A percentile compares a stretch with the other conserved stretches of the same genome.
phyloP scores from a whole-genome alignment of 2,888 invertebrate genomes.

The Drymonia ruficornis region DNA sequence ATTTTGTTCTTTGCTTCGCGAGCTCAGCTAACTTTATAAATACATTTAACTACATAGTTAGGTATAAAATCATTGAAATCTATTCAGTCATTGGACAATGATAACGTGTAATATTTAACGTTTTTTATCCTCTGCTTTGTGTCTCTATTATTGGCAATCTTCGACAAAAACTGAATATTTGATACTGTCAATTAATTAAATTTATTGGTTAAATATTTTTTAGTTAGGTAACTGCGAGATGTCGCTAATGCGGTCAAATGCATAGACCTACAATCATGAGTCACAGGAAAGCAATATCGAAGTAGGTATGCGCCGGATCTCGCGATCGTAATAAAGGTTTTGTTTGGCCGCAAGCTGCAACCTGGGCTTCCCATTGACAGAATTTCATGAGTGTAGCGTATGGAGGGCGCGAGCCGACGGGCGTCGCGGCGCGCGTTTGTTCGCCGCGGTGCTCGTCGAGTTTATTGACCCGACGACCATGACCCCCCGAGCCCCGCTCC shows the following conservation, averaged over 20 bases:
- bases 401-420: constrained; percentile 39
- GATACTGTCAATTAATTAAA: constrained; percentile 23
- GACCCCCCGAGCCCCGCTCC: constrained; percentile 57
- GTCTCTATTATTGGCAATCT: constrained; percentile 1
- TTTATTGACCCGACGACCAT: constrained; percentile 78
- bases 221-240: constrained; percentile 14
- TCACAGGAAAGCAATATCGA: constrained; percentile 33
- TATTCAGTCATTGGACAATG: neutral
- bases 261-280: constrained; percentile 16
- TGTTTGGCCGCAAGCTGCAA: constrained; percentile 27
- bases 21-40: neutral
- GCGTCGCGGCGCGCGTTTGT: constrained; percentile 50
- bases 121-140: neutral
- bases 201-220: constrained; percentile 25
- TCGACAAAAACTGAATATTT: constrained; percentile 6
- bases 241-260: constrained; percentile 21
- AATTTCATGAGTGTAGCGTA: constrained; percentile 44
- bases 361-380: constrained; percentile 47
- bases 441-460: constrained; percentile 56
- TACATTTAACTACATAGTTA: neutral
- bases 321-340: constrained; percentile 28
- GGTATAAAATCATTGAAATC: neutral
- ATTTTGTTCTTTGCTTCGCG: no score
- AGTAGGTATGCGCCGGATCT: constrained; percentile 29
- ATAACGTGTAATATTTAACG: neutral